Percentiles rank a stretch among this genome's conserved stretches.
phyloP scores from a whole-genome alignment of 1,140 invertebrate genomes.

The Nephila pilipes region DNA sequence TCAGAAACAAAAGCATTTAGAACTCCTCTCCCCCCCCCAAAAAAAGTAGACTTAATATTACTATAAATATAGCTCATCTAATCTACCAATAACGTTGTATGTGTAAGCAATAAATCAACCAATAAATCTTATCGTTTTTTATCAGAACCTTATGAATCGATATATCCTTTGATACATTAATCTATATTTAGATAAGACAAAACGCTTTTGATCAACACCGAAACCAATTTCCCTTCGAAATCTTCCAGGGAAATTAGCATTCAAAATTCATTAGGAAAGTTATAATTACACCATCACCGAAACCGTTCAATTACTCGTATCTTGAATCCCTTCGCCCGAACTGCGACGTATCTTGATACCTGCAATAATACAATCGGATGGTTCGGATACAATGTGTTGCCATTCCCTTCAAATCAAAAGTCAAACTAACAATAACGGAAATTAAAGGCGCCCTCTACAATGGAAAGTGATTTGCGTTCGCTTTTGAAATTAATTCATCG shows the following conservation, averaged over 20 bases:
- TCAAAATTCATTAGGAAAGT: neutral
- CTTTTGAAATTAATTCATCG: neutral
- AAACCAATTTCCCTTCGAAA: neutral
- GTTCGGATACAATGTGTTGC: neutral
- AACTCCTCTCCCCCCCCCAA: too few species aligned
- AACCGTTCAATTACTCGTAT: neutral
- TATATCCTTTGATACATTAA: neutral
- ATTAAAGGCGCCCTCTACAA: neutral
- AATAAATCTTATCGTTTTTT: too few species aligned
- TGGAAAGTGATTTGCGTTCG: neutral
- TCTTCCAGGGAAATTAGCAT: conserved; percentile 4
- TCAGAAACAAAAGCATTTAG: too few species aligned
- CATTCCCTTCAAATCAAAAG: neutral
- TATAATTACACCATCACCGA: neutral
- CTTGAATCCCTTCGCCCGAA: neutral
- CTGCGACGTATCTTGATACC: neutral
- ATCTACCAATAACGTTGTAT: too few species aligned
- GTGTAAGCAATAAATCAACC: too few species aligned
- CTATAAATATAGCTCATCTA: too few species aligned
- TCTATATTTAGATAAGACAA: neutral
- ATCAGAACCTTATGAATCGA: too few species aligned
- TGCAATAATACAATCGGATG: neutral
- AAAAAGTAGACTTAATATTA: too few species aligned
- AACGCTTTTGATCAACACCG: neutral
- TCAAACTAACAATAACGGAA: neutral